phyloP scores from a whole-genome alignment of 2,113 vertebrate genomes.

The Hemibagrus wyckioides region DNA sequence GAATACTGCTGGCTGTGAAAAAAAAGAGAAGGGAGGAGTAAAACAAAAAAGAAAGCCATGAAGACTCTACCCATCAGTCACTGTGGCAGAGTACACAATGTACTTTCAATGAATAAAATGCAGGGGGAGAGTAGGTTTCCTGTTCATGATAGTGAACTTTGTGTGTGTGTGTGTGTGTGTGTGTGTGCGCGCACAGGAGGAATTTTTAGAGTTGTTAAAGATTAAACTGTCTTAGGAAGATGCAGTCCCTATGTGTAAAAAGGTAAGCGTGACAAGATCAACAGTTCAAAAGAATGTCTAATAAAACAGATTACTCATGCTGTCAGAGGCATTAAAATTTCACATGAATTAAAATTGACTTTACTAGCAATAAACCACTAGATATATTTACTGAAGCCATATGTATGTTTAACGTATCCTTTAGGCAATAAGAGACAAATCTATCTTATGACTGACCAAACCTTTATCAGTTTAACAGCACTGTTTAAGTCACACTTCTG shows the following conservation, averaged over 20 bases:
- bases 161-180: not conserved
- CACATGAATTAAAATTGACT: not conserved
- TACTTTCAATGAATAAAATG: not conserved
- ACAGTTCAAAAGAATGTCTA: not conserved
- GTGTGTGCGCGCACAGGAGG: not conserved
- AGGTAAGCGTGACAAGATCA: not conserved
- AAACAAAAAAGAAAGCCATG: not conserved
- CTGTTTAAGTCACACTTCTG: not conserved
- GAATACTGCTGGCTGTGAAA: not conserved
- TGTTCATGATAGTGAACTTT: not conserved
- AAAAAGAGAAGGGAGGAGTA: not conserved
- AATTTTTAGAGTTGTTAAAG: not conserved
- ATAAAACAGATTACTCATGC: not conserved
- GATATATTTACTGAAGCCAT: not conserved
- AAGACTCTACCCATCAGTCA: not conserved
- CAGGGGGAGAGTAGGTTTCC: not conserved
- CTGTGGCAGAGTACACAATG: conserved; percentile 3
- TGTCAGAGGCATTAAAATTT: not conserved
- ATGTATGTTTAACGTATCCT: not conserved
- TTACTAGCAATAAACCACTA: not conserved
- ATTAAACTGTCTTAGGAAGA: not conserved
- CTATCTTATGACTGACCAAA: no score
- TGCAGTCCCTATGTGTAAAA: not conserved
- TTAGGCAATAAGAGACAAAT: not conserved
- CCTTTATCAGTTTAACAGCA: not conserved